Conservation (phyloP, 2,113 vertebrate species). For the Pygoscelis adeliae region DNA sequence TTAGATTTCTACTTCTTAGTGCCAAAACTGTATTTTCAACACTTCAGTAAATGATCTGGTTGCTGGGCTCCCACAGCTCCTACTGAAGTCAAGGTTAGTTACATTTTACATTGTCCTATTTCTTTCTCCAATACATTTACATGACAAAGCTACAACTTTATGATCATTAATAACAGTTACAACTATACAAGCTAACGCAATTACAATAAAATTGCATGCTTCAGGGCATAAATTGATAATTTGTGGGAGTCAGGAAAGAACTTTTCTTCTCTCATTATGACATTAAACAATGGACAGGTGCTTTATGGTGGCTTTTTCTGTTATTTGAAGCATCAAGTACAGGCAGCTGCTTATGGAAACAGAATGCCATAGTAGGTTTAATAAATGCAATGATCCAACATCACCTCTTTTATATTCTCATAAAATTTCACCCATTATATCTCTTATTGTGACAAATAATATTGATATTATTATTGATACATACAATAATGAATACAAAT, state of each 20-base stretch:
- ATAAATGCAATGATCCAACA: neutral
- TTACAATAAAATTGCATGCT: slow-evolving; percentile 1
- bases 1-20: neutral
- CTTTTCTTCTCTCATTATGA: neutral
- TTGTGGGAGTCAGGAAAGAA: neutral
- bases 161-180: slow-evolving; percentile 33
- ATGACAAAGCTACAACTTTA: slow-evolving; percentile 5
- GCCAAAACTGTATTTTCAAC: neutral
- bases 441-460: neutral
- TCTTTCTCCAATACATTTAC: slow-evolving; percentile 14
- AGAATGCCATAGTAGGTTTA: neutral
- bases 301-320: neutral
- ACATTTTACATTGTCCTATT: neutral
- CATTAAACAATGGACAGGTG: neutral
- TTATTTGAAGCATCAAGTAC: neutral
- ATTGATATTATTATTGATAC: neutral
- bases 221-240: slow-evolving; percentile 26
- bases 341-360: neutral
- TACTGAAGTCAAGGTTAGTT: slow-evolving; percentile 38
- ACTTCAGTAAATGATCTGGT: neutral
- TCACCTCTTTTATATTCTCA: neutral
- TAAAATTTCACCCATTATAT: neutral
- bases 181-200: slow-evolving; percentile 2
- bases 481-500: neutral
- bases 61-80: neutral